Percentiles rank a stretch among this genome's conserved stretches.
Evolutionary conservation across 2,113 vertebrate genomes (phyloP).

Genomic region (Promerops cafer): DNA sequence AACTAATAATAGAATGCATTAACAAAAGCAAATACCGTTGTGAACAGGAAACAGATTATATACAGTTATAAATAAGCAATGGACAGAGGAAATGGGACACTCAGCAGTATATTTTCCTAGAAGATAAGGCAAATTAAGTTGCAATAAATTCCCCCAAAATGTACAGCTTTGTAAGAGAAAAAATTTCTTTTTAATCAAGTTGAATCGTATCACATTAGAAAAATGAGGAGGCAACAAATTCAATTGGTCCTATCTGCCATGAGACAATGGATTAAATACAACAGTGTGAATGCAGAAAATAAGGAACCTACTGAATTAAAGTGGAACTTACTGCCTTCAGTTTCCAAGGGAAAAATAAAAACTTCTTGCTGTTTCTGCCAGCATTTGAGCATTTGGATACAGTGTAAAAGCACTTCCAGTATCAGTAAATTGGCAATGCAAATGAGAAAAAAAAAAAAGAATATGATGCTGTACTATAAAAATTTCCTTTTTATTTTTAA

Average conservation of each 20-base stretch:
- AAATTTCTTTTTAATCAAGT: not conserved
- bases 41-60: not conserved
- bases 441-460: not conserved
- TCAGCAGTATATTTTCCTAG: not conserved
- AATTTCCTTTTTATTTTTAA: not conserved
- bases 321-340: not conserved
- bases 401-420: not conserved
- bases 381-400: not conserved
- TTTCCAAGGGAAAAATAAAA: not conserved
- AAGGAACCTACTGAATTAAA: not conserved
- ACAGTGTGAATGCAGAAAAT: not conserved
- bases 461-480: not conserved
- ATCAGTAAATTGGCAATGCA: not conserved
- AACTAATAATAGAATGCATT: not conserved
- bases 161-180: not conserved
- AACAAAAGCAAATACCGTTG: not conserved
- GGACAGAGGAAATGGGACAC: not conserved
- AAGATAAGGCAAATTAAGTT: constrained; percentile 5
- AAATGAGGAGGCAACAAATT: not conserved
- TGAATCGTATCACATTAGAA: not conserved
- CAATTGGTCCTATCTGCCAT: not conserved
- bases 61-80: not conserved
- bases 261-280: not conserved
- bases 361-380: not conserved
- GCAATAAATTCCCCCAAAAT: not conserved